A percentile compares a stretch with the other conserved stretches of the same genome.
These are phyloP conservation scores for Acipenser oxyrinchus DNA, from an alignment of 2,797 vertebrate species.

Conservation along the genomic window DNA sequence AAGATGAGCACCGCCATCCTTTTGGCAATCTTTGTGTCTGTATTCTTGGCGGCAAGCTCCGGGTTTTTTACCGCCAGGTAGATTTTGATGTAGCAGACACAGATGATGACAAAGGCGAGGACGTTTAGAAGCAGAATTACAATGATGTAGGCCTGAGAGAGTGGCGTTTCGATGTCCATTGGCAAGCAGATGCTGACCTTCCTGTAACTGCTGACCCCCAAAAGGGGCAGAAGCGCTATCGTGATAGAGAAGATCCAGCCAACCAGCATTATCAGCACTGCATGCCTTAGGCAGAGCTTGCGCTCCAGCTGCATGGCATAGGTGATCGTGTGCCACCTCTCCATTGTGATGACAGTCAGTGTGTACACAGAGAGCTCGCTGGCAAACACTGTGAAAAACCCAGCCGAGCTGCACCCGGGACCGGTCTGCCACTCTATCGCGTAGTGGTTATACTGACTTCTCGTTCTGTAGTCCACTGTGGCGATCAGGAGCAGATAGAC, in stretches of 20 bases:
- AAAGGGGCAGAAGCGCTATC: conserved; percentile 64
- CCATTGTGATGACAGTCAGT: conserved; percentile 69
- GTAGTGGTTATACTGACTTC: conserved; percentile 72
- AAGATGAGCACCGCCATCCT: conserved; percentile 83
- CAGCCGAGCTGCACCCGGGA: conserved; percentile 63
- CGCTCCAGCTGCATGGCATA: conserved; percentile 71
- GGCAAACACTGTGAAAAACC: conserved; percentile 78
- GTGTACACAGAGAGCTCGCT: conserved; percentile 82
- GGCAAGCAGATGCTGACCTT: conserved; percentile 84
- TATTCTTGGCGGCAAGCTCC: conserved; percentile 58
- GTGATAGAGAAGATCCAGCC: conserved; percentile 72
- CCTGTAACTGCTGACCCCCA: conserved; percentile 77
- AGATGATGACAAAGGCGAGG: conserved; percentile 67
- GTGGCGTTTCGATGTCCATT: conserved; percentile 72
- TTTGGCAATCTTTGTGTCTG: conserved; percentile 77
- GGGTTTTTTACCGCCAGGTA: conserved; percentile 75
- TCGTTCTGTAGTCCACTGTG: conserved; percentile 63
- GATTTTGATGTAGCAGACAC: conserved; percentile 74
- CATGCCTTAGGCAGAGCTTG: conserved; percentile 60
- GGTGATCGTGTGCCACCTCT: conserved; percentile 82
- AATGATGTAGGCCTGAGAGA: conserved; percentile 74
- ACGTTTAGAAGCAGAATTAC: conserved; percentile 71
- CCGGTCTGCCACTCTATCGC: conserved; percentile 84
- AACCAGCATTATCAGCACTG: conserved; percentile 61
- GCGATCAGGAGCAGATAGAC: conserved; percentile 79